Base-by-base conservation (phyloP, 2,888 invertebrate species). In the Boloria selene region DNA sequence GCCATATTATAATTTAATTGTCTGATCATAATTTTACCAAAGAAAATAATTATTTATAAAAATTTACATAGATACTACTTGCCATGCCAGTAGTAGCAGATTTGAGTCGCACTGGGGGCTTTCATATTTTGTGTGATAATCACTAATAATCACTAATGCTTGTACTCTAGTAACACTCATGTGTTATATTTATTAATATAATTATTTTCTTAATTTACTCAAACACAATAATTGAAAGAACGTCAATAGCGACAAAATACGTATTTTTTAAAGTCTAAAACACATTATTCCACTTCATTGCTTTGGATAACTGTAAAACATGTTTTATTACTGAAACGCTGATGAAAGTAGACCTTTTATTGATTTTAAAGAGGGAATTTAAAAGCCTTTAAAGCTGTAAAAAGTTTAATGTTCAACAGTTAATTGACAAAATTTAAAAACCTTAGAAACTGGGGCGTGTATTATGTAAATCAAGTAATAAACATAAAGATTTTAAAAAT, bases 291-390 rank as follows among this genome's bases (percentile, higher is more conserved):
- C 85, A 88, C 89, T 89, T 84, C 80, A 85, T 85, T 82, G 84
- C 81, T 82, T 74, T 77, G 85, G 86, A 87, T 89, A 84, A 86
- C 87, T 87, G 79, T 90, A 87, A 90, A 89, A 81, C 79, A 80
- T 80, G 75, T 87, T 90, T 91, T 91, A 91, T 90, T 87, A 87
- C 89, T 79, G 78, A 77, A 77, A 80, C 81, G 83, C 79, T 88
- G 87, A 87, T 87, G 86, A 86, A 88, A 88, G 83, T 86, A 88
- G 87, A 82, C 80, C 80, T 88, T 88, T 90, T 88, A 91, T 89
- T 89, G 88, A 88, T 88, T 89, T 88, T 87, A 87, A 88, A 85
- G 82, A 80, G 81, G 79, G 82, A 83, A 82, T 87, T 87, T 85
- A 76, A 83, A 84, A 87, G 87, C 85, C 87, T 90, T 91, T 87